These are phyloP conservation scores for Umimayanthus kanabou DNA, from an alignment of 92 coral and sea anemone genomes.

Conservation along the genomic window DNA sequence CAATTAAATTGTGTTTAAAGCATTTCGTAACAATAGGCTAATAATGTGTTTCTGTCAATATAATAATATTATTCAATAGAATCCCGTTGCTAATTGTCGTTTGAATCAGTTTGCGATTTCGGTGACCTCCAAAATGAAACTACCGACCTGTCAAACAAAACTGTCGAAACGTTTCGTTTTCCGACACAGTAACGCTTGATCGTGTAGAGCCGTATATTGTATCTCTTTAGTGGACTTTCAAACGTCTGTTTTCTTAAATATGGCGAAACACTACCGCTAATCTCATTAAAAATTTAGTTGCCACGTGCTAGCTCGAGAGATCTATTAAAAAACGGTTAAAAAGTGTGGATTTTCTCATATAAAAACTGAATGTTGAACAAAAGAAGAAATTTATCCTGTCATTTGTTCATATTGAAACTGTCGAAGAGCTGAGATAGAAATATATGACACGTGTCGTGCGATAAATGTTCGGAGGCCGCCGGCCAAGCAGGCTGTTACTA, in stretches of 20 bases:
- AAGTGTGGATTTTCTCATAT: conserved; percentile 23
- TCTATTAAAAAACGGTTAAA: conserved; percentile 29
- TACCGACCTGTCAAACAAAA: conserved; percentile 46
- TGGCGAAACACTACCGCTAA: conserved; percentile 6
- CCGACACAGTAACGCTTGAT: conserved; percentile 6
- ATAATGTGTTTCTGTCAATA: conserved; percentile 76
- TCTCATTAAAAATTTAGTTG: conserved; percentile 40
- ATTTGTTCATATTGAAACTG: conserved; percentile 17
- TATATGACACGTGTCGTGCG: conserved; percentile 36
- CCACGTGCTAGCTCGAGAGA: conserved; percentile 33
- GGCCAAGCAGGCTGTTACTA: background rate
- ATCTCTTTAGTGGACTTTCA: background rate
- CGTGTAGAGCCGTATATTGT: background rate
- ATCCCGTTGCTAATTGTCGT: conserved; percentile 63
- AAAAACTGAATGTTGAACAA: conserved; percentile 16
- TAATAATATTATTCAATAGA: conserved; percentile 69
- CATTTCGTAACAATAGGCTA: conserved; percentile 69
- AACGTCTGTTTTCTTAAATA: conserved; percentile 23
- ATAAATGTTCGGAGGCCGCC: background rate
- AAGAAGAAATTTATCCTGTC: conserved; percentile 21
- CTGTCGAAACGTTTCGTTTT: conserved; percentile 35
- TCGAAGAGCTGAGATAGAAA: background rate
- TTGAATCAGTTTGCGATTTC: conserved; percentile 51
- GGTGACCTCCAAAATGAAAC: conserved; percentile 45
- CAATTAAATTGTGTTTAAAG: conserved; percentile 90